phyloP scores from a whole-genome alignment of 2,888 invertebrate genomes.

The Tetramorium bicarinatum region DNA sequence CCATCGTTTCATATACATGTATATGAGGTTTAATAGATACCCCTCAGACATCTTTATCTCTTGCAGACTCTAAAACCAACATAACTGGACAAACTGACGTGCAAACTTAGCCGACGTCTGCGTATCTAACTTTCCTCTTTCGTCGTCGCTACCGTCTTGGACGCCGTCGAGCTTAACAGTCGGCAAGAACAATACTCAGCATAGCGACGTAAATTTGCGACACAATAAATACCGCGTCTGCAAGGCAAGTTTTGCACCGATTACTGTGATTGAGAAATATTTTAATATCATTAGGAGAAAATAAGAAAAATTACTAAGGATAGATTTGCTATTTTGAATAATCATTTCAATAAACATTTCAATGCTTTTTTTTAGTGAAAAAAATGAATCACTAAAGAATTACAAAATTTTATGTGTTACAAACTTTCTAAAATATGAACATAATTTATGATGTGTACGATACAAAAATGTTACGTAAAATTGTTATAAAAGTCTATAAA shows the following conservation, averaged over 20 bases:
- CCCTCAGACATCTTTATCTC: constrained; percentile 43
- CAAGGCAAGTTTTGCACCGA: constrained; percentile 22
- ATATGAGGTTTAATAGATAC: constrained; percentile 50
- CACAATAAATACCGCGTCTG: constrained; percentile 34
- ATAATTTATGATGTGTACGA: not conserved
- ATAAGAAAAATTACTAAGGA: not conserved
- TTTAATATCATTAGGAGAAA: not conserved
- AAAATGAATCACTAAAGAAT: not conserved
- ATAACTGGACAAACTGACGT: constrained; percentile 56
- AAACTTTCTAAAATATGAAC: not conserved
- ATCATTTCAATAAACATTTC: not conserved
- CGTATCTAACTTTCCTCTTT: constrained; percentile 48
- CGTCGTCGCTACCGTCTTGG: not conserved
- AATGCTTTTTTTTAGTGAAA: not conserved
- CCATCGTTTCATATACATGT: constrained; percentile 38
- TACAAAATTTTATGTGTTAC: not conserved
- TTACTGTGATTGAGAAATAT: not conserved
- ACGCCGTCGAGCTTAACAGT: constrained; percentile 40
- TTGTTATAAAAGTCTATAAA: not conserved
- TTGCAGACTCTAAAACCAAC: constrained; percentile 43
- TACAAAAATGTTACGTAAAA: not conserved
- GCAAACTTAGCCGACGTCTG: constrained; percentile 52
- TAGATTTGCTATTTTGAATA: not conserved
- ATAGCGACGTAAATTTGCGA: constrained; percentile 39
- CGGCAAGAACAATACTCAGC: constrained; percentile 38